phyloP scores from a whole-genome alignment of 1,140 invertebrate species.

The Aphelinus certus region DNA sequence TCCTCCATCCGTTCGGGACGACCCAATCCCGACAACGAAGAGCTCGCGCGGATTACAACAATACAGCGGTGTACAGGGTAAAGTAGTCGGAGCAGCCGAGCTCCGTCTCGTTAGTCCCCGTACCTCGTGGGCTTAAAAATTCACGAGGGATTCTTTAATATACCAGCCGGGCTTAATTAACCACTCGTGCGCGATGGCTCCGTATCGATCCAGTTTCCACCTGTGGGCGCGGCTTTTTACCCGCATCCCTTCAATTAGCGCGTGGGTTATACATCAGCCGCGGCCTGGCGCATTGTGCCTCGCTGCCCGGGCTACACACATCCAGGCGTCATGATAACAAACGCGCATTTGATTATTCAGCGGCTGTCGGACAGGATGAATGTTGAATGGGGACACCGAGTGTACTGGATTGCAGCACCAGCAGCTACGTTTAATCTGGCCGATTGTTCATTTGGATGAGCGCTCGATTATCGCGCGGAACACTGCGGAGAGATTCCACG shows the following conservation, averaged over 20 bases:
- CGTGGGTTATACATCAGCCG: neutral
- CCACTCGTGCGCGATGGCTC: neutral
- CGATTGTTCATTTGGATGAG: too few relatives aligned
- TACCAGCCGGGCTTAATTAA: too few relatives aligned
- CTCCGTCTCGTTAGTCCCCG: neutral
- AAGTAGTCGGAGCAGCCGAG: neutral
- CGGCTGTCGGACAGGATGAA: neutral
- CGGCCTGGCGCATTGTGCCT: too few relatives aligned
- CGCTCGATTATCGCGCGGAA: too few relatives aligned
- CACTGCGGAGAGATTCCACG: too few relatives aligned
- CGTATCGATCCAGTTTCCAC: slow-evolving; percentile 9
- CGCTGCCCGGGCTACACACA: neutral
- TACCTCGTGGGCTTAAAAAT: slow-evolving; percentile 5
- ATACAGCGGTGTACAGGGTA: neutral
- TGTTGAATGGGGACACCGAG: too few relatives aligned
- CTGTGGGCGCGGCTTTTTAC: neutral
- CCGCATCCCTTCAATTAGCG: slow-evolving; percentile 11
- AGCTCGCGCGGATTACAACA: too few relatives aligned
- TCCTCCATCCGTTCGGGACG: too few relatives aligned
- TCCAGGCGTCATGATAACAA: slow-evolving; percentile 23
- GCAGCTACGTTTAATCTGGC: too few relatives aligned
- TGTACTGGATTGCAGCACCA: too few relatives aligned
- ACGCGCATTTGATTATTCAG: slow-evolving; percentile 25
- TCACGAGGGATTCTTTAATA: neutral
- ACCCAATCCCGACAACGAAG: too few relatives aligned